Conservation (phyloP, 2,113 vertebrate genomes). For the Picathartes gymnocephalus region DNA sequence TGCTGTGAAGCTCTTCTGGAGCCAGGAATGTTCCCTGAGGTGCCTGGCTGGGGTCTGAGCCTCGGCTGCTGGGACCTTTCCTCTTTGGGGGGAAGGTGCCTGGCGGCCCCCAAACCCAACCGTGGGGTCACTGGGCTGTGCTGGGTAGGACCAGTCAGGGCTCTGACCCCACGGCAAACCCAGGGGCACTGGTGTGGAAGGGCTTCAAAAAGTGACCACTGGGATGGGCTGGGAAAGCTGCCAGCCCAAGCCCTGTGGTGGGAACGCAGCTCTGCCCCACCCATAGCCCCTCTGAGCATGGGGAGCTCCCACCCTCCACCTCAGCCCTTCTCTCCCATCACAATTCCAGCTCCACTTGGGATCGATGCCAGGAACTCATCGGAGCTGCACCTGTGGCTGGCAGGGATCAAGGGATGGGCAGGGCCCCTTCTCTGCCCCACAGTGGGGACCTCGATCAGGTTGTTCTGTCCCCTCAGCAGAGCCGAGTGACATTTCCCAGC, state of each 20-base stretch:
- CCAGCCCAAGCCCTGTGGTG: accelerated
- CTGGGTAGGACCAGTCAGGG: too few species aligned
- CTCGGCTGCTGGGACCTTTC: neutral
- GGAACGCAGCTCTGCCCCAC: accelerated
- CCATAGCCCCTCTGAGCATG: neutral
- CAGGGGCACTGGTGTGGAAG: neutral
- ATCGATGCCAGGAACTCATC: accelerated
- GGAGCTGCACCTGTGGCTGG: neutral
- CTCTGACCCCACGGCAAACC: neutral
- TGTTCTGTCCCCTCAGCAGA: neutral
- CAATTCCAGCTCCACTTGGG: neutral
- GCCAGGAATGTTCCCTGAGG: neutral
- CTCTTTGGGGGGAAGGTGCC: neutral
- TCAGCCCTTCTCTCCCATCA: neutral
- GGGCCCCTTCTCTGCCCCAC: neutral
- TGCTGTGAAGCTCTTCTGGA: neutral
- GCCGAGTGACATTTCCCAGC: conserved; percentile 1
- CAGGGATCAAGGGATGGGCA: neutral
- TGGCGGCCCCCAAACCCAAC: neutral
- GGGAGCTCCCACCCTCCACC: neutral
- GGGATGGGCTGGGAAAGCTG: neutral
- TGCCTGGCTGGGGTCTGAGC: neutral
- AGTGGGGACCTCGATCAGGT: neutral
- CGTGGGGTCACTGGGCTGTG: neutral
- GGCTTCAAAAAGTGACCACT: neutral